phyloP scores from a whole-genome alignment of 1,140 invertebrate species.

The Caenorhabditis briggsae region DNA sequence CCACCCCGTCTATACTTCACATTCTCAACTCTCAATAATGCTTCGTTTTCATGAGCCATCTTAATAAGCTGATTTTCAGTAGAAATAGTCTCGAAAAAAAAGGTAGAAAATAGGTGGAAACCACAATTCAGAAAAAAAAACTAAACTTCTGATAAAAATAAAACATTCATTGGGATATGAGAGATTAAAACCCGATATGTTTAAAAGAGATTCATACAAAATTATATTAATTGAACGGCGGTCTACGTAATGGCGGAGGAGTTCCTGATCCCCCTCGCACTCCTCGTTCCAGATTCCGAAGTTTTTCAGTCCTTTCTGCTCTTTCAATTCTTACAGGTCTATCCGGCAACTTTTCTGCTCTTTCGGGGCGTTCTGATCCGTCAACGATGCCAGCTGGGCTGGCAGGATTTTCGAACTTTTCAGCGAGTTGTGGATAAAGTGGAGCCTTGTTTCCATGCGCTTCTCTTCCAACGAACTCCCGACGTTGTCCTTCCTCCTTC shows the following conservation, averaged over 20 bases:
- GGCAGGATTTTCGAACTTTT: slow-evolving; percentile 1
- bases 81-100: too few relatives aligned
- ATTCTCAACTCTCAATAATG: slow-evolving; percentile 68
- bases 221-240: too few relatives aligned
- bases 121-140: neutral
- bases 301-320: neutral
- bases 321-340: slow-evolving; percentile 1
- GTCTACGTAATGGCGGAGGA: slow-evolving; percentile 15
- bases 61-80: too few relatives aligned
- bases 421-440: slow-evolving; percentile 7
- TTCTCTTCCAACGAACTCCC: slow-evolving; percentile 45
- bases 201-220: too few relatives aligned
- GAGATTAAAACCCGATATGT: too few relatives aligned
- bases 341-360: neutral
- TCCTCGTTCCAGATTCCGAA: slow-evolving; percentile 28
- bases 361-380: neutral
- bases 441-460: slow-evolving; percentile 18
- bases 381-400: neutral
- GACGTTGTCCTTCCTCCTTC: neutral
- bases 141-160: neutral
- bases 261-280: slow-evolving; percentile 7
- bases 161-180: neutral
- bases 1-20: slow-evolving; percentile 74
- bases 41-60: slow-evolving; percentile 31
- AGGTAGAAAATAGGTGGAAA: too few relatives aligned